Conservation (phyloP, 2,113 vertebrate species). For the Nannobrachium achirus region DNA sequence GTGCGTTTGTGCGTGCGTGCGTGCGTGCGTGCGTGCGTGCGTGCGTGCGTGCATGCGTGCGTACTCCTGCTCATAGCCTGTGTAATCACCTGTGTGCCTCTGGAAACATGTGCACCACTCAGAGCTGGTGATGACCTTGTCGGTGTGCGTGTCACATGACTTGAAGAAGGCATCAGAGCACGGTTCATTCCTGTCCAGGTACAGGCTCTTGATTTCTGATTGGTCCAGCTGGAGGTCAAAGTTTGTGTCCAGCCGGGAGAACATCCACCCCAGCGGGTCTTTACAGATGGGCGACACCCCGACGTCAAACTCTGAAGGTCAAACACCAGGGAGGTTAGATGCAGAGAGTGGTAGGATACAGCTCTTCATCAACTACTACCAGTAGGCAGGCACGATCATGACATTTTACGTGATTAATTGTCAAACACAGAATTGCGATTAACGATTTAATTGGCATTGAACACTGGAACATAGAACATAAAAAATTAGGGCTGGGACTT, state of each 20-base stretch:
- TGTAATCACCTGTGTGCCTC: constrained; percentile 90
- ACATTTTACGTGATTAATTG: no score
- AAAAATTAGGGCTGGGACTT: no score
- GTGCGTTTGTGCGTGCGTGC: no score
- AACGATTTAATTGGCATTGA: no score
- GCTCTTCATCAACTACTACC: not conserved
- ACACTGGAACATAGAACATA: no score
- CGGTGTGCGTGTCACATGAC: constrained; percentile 89
- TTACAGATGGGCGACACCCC: constrained; percentile 91
- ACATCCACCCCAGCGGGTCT: constrained; percentile 98
- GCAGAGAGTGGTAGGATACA: not conserved
- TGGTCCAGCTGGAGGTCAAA: constrained; percentile 93
- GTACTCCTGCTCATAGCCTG: no score
- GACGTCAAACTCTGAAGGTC: constrained; percentile 86
- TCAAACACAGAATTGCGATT: no score
- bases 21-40: not conserved
- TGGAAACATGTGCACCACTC: constrained; percentile 99
- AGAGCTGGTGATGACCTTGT: constrained; percentile 92
- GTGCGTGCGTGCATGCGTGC: not conserved
- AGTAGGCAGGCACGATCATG: no score
- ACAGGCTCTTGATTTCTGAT: constrained; percentile 91
- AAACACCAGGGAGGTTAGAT: not conserved
- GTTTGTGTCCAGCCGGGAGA: constrained; percentile 94
- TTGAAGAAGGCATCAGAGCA: constrained; percentile 92
- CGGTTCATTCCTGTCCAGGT: constrained; percentile 89